Percentiles rank a stretch among this genome's conserved stretches.
Conservation (phyloP, 1,140 invertebrate genomes). For the Zaprionus ornatus region DNA sequence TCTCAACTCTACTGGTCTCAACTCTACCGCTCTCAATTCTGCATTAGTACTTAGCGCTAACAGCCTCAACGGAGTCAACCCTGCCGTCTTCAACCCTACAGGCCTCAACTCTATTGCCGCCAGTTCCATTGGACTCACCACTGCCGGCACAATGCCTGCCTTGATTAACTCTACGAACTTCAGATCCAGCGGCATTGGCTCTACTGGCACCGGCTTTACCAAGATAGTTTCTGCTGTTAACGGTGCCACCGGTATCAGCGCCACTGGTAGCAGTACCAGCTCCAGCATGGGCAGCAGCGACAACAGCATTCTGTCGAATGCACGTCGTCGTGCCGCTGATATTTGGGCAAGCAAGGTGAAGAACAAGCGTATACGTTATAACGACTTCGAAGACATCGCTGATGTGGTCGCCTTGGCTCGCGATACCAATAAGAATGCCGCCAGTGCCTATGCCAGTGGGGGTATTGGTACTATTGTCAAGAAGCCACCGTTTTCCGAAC, state of each 20-base stretch:
- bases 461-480: neutral
- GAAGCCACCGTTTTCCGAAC: neutral
- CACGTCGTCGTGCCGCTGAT: conserved; percentile 65
- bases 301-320: conserved; percentile 42
- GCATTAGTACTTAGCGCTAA: too few relatives aligned
- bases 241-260: neutral
- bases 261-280: neutral
- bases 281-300: conserved; percentile 20
- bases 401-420: conserved; percentile 9
- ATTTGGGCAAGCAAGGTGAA: conserved; percentile 62
- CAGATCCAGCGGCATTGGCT: neutral
- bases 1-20: neutral
- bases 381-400: neutral
- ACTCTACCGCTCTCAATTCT: neutral
- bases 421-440: neutral
- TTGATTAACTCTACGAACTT: too few relatives aligned
- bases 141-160: neutral
- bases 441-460: neutral
- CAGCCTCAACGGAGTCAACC: neutral
- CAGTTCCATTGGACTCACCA: neutral
- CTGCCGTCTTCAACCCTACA: neutral
- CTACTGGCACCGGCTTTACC: neutral
- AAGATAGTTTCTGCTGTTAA: neutral
- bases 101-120: neutral
- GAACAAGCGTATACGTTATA: conserved; percentile 62